Base-by-base conservation (phyloP, 2,888 invertebrate species). In the Erebia palarica region DNA sequence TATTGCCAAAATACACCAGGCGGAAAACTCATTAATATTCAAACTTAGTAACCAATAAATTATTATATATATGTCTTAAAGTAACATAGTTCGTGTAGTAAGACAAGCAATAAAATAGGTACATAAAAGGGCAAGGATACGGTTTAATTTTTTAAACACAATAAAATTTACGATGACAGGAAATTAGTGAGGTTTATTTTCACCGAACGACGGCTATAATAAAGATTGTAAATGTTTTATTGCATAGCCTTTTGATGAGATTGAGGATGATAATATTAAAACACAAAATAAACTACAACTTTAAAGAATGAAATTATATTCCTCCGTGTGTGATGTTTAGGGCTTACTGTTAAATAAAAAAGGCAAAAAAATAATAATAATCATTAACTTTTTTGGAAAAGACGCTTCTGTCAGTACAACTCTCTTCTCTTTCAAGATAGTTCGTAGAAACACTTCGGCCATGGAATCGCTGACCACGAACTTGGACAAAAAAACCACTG, bases 161-260 rank as follows among this genome's bases (percentile, higher is more conserved):
- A 71, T 70, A 65, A 72, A 75, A 73, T 76, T 76, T 75, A 76
- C 73, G 77, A 73, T 74, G 69, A 73, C 75, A 75, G 75, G 75
- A 73, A 76, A 77, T 77, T 76, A 71, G 72, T 75, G 72, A 63
- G 70, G 73, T 75, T 75, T 73, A 71, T 65, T 75, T 71, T 63
- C 67, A 68, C 68, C 68, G 55, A 61, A 53, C 27, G 49, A 36
- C 49, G 57, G 42, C 47, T 61, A 36, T 61, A 58, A 63, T 65
- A 66, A 71, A 75, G 65, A 69, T 73, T 74, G 68, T 68, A 55
- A 65, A 63, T 73, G 57, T 65, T 70, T 68, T 73, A 65, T 70
- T 68, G 65, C 60, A 65, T 53, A 68, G 65, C 60, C 59, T 73
- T 59, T 53, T 65, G 42, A 42, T 53, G 53, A 10, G 27, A 53